Conservation (phyloP, 2,113 vertebrate genomes). For the Cottus gobio region DNA sequence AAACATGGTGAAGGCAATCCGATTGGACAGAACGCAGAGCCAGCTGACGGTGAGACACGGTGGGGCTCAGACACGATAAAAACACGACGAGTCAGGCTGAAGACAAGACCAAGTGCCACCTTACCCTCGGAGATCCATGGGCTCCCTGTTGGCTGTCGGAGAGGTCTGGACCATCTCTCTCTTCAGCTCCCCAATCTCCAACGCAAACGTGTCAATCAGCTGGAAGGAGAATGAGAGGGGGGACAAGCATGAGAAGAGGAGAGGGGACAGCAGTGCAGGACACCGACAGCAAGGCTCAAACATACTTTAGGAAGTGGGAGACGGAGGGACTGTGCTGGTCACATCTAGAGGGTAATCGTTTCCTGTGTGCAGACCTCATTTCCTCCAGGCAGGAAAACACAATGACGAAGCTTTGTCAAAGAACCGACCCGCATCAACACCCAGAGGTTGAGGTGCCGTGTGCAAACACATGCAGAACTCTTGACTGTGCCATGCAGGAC, state of each 20-base stretch:
- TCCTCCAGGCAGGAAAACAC: slow-evolving; percentile 65
- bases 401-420: slow-evolving; percentile 19
- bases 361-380: slow-evolving; percentile 59
- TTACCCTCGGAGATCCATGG: slow-evolving; percentile 62
- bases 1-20: not conserved
- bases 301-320: not conserved
- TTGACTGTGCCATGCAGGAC: not conserved
- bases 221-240: slow-evolving; percentile 64
- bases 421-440: slow-evolving; percentile 4
- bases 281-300: slow-evolving; percentile 28
- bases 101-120: not conserved
- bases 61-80: not conserved
- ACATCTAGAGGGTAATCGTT: slow-evolving; percentile 40
- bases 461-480: slow-evolving; percentile 7
- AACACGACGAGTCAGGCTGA: not conserved
- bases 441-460: not conserved
- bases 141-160: slow-evolving; percentile 67
- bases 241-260: not conserved
- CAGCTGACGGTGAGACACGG: not conserved
- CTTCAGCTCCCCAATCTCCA: slow-evolving; percentile 93
- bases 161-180: slow-evolving; percentile 92
- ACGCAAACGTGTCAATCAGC: slow-evolving; percentile 94
- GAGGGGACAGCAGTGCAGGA: slow-evolving; percentile 10
- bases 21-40: not conserved
- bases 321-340: not conserved